Conservation (phyloP, 2,797 vertebrate species). For the Gymnopithys bicolor region DNA sequence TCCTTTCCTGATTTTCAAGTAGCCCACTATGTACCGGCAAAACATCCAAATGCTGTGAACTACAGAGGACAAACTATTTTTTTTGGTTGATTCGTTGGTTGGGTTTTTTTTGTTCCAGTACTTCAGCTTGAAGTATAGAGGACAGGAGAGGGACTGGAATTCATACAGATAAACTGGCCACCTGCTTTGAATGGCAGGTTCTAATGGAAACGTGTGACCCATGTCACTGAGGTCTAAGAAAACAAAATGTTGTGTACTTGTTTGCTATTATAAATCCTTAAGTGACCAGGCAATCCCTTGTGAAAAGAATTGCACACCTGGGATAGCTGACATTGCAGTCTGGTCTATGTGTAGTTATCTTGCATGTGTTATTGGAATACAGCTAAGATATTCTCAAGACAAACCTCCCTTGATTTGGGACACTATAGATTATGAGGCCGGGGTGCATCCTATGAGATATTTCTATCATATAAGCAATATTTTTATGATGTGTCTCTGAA, state of each 20-base stretch:
- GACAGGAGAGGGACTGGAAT: background rate
- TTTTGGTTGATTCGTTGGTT: background rate
- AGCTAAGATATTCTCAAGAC: background rate
- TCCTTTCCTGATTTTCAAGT: background rate
- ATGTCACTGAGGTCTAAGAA: background rate
- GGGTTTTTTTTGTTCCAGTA: background rate
- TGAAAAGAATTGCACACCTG: background rate
- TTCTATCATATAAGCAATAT: background rate
- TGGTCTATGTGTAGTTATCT: background rate
- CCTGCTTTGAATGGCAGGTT: background rate
- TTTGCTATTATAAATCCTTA: background rate
- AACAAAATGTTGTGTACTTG: background rate
- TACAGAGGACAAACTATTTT: background rate
- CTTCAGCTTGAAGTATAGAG: background rate
- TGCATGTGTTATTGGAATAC: background rate
- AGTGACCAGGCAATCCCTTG: background rate
- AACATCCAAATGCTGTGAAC: background rate
- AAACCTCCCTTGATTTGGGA: background rate
- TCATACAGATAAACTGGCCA: background rate
- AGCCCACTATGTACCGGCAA: background rate
- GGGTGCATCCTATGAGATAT: background rate
- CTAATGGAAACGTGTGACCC: background rate
- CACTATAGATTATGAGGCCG: background rate
- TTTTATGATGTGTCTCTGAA: background rate
- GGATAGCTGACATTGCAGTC: background rate